These are phyloP conservation scores for Pongo abelii DNA, from an alignment of 2,113 vertebrate genomes.

Conservation along the genomic window DNA sequence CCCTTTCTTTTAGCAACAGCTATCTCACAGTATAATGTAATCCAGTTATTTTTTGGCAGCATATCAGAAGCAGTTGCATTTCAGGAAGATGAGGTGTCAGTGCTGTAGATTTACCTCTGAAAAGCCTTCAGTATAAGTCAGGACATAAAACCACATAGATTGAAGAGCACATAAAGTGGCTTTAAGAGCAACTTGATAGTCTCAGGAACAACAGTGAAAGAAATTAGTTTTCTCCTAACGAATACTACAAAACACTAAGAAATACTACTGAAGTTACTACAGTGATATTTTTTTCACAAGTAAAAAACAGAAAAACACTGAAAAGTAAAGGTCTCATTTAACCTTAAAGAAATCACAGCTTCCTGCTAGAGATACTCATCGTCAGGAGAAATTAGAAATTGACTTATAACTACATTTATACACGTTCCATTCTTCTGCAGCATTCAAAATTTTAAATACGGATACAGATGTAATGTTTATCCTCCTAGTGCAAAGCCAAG, in stretches of 20 bases:
- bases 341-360: slow-evolving; percentile 35
- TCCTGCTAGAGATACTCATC: slow-evolving; percentile 7
- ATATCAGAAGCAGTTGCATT: slow-evolving; percentile 43
- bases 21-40: background rate
- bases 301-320: background rate
- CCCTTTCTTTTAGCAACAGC: slow-evolving; percentile 36
- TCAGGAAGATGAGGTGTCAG: slow-evolving; percentile 50
- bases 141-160: background rate
- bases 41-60: slow-evolving; percentile 43
- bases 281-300: slow-evolving; percentile 2
- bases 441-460: slow-evolving; percentile 22
- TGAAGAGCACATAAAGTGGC: background rate
- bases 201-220: slow-evolving; percentile 31
- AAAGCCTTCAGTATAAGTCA: slow-evolving; percentile 44
- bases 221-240: background rate
- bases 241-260: background rate
- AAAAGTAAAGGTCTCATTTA: slow-evolving; percentile 60
- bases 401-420: slow-evolving; percentile 46
- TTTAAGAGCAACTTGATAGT: slow-evolving; percentile 26
- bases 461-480: slow-evolving; percentile 60
- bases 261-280: slow-evolving; percentile 10
- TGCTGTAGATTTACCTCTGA: slow-evolving; percentile 3
- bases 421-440: slow-evolving; percentile 43
- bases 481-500: slow-evolving; percentile 60
- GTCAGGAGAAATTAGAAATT: slow-evolving; percentile 43